Evolutionary conservation across 92 coral and sea anemone genomes (phyloP).

Genomic region (Porites lobata): DNA sequence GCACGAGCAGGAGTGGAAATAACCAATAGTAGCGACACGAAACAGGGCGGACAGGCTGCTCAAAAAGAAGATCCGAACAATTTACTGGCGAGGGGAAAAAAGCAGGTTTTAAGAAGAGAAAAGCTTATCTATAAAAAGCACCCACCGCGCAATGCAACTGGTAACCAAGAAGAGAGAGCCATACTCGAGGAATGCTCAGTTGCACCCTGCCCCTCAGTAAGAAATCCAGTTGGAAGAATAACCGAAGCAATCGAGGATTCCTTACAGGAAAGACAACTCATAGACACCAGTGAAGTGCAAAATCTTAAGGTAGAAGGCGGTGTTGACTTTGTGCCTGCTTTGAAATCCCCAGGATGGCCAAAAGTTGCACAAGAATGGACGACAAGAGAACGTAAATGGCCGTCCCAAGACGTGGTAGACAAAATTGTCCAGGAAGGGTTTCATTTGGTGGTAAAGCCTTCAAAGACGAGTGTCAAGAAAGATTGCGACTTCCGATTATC

Average conservation of each 20-base stretch:
- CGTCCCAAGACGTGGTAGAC: constrained; percentile 53
- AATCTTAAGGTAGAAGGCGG: neutral
- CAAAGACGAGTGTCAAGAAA: constrained; percentile 42
- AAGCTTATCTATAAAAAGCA: neutral
- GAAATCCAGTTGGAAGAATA: neutral
- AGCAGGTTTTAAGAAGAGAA: neutral
- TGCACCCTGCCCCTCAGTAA: too few species aligned
- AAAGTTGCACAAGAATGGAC: constrained; percentile 72
- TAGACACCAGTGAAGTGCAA: neutral
- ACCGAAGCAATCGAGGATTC: neutral
- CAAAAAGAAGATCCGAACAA: neutral
- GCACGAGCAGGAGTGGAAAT: neutral
- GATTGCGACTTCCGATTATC: constrained; percentile 86
- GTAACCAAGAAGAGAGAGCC: neutral
- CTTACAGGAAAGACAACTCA: too few species aligned
- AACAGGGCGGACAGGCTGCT: neutral
- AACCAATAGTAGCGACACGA: neutral
- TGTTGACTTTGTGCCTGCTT: constrained; percentile 83
- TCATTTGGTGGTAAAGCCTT: constrained; percentile 82
- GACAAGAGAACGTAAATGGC: constrained; percentile 83
- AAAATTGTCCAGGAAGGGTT: constrained; percentile 55
- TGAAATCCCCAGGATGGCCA: constrained; percentile 85
- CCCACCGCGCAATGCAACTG: neutral
- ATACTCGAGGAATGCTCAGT: neutral
- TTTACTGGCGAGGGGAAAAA: neutral